Conservation (phyloP, 2,797 vertebrate genomes). For the Balearica regulorum region DNA sequence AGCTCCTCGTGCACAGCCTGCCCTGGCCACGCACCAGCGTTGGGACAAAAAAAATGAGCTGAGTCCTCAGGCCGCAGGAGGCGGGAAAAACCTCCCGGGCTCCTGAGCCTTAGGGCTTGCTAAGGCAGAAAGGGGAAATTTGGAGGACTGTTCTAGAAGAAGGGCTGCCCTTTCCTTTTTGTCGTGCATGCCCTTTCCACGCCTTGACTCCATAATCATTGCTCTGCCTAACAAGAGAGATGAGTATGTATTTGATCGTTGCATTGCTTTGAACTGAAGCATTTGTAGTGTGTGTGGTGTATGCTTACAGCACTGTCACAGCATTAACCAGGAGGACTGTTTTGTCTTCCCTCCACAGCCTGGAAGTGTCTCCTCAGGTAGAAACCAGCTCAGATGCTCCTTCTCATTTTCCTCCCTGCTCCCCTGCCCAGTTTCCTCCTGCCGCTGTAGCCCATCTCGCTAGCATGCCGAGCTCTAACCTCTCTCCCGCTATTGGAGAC, state of each 20-base stretch:
- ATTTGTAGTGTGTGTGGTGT: conserved; percentile 5
- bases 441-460: conserved; percentile 67
- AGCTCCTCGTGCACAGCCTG: not conserved
- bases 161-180: conserved; percentile 8
- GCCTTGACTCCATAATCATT: conserved; percentile 13
- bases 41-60: rapidly evolving
- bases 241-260: not conserved
- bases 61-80: not conserved
- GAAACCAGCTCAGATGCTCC: conserved; percentile 81
- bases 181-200: conserved; percentile 29
- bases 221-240: conserved; percentile 50
- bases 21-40: rapidly evolving
- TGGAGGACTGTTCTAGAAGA: not conserved
- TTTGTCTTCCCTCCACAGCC: conserved; percentile 94
- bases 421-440: conserved; percentile 68
- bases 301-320: conserved; percentile 42
- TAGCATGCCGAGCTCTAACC: conserved; percentile 77
- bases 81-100: not conserved
- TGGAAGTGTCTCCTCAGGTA: conserved; percentile 87
- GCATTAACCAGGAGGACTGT: conserved; percentile 84
- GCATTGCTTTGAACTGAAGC: not conserved
- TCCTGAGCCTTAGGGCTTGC: not conserved
- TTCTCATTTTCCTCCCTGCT: conserved; percentile 79
- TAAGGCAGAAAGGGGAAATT: not conserved
- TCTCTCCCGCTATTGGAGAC: conserved; percentile 73